Evolutionary conservation across 1,140 invertebrate genomes (phyloP).

Genomic region (Listronotus oregonensis): DNA sequence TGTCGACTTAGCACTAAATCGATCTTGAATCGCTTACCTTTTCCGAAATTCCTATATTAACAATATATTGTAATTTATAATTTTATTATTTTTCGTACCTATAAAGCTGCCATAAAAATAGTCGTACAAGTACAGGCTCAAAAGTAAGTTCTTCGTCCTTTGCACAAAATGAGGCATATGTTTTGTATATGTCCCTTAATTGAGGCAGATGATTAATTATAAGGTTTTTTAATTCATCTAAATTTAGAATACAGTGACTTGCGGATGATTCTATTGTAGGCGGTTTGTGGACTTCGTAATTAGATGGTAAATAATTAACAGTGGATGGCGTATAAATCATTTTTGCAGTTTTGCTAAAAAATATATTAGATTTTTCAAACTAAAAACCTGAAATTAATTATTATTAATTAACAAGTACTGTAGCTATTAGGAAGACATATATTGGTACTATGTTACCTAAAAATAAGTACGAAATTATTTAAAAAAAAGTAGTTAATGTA

Average conservation of each 20-base stretch:
- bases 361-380: no score
- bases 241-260: neutral
- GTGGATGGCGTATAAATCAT: neutral
- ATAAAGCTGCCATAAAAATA: slow-evolving; percentile 64
- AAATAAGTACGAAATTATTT: no score
- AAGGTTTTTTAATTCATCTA: slow-evolving; percentile 11
- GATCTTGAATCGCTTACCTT: no score
- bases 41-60: no score
- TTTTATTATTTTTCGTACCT: no score
- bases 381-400: no score
- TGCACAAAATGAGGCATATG: slow-evolving; percentile 20
- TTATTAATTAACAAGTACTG: no score
- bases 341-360: neutral
- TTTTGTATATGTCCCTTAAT: slow-evolving; percentile 29
- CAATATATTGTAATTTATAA: no score
- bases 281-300: neutral
- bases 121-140: slow-evolving; percentile 53
- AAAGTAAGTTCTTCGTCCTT: slow-evolving; percentile 14
- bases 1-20: no score
- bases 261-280: neutral
- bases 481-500: no score
- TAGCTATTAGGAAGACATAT: no score
- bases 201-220: slow-evolving; percentile 28
- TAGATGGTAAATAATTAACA: slow-evolving; percentile 16
- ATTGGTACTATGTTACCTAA: no score